These are phyloP conservation scores for Taenioides sp. DNA, from an alignment of 2,797 vertebrate species.

Conservation along the genomic window DNA sequence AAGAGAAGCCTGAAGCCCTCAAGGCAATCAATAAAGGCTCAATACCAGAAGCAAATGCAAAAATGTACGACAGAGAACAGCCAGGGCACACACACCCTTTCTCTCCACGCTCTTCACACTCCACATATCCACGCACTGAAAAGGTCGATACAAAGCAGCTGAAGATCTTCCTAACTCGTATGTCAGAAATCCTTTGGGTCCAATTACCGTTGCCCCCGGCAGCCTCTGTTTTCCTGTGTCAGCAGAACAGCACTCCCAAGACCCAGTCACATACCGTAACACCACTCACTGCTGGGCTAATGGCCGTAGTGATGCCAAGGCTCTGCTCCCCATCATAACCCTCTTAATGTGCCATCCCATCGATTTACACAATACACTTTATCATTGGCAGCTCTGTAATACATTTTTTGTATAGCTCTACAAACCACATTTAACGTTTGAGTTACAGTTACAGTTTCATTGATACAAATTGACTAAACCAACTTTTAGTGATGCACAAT, in stretches of 20 bases:
- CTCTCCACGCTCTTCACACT: slow-evolving; percentile 27
- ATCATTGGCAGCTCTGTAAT: not conserved
- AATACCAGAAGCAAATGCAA: slow-evolving; percentile 51
- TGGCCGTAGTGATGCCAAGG: slow-evolving; percentile 49
- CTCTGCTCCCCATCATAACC: slow-evolving; percentile 40
- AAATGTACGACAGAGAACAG: slow-evolving; percentile 36
- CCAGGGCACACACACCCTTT: slow-evolving; percentile 29
- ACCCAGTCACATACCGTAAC: slow-evolving; percentile 31
- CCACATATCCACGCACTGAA: slow-evolving; percentile 23
- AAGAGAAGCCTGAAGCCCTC: slow-evolving; percentile 52
- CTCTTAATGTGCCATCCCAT: slow-evolving; percentile 27
- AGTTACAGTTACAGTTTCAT: not conserved
- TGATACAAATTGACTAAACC: not conserved
- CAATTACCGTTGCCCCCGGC: slow-evolving; percentile 62
- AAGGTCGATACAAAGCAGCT: slow-evolving; percentile 54
- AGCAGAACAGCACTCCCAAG: slow-evolving; percentile 46
- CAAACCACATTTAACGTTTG: slow-evolving; percentile 2
- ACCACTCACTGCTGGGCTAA: slow-evolving; percentile 37
- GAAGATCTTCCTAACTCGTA: slow-evolving; percentile 57
- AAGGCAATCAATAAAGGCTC: slow-evolving; percentile 62
- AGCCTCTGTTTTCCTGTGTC: slow-evolving; percentile 49
- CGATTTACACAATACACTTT: slow-evolving; percentile 6
- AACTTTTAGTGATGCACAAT: not conserved
- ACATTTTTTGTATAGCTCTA: no score
- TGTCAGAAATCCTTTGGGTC: slow-evolving; percentile 61